Evolutionary conservation across 2,888 invertebrate species (phyloP), one percentile per base, ranked within the genome.

Genomic region (Dicyrtomina minuta): DNA sequence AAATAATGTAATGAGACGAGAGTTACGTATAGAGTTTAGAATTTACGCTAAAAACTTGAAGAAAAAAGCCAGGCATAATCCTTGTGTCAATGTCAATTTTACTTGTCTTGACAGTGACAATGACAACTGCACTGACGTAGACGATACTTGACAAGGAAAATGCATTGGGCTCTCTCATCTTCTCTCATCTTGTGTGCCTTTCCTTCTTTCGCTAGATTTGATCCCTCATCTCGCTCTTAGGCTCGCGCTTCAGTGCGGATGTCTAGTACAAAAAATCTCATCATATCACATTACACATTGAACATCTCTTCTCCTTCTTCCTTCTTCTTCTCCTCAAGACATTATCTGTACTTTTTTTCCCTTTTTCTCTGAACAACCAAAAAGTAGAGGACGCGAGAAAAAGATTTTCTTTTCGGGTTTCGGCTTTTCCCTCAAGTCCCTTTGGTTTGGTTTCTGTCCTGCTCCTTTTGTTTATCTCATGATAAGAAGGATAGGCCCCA

Each of bases 21-120:
- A 12, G 5, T 12, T 3, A 46, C 3, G n/a, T 6, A 46, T 3
- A 46, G 46, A 46, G 46, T 33, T 33, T 33, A 5, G 33, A 33
- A 33, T 33, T 33, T 33, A 33, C 33, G 33, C 33, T 33, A 33
- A 33, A 33, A 5, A 8, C n/a, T 33, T 33, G 26, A 39, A 51
- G 64, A 65, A 56, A 56, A 56, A 56, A 65, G 43, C 20, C 24
- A 65, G 65, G 65, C 55, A 65, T 65, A 65, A 65, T 65, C 65
- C 65, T 65, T 65, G 65, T 65, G 65, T 65, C 65, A 65, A 39
- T 65, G 65, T 65, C 65, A 65, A 65, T 65, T 65, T 55, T 39
- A 65, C 55, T 55, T 65, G 24, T 44, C 65, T 55, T 65, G 65
- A 65, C 65, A 65, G 43, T 65, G 65, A 65, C 65, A 65, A 65